A percentile compares a stretch with the other conserved stretches of the same genome.
Conservation (phyloP, 2,888 invertebrate genomes). For the Esperia sulphurella region DNA sequence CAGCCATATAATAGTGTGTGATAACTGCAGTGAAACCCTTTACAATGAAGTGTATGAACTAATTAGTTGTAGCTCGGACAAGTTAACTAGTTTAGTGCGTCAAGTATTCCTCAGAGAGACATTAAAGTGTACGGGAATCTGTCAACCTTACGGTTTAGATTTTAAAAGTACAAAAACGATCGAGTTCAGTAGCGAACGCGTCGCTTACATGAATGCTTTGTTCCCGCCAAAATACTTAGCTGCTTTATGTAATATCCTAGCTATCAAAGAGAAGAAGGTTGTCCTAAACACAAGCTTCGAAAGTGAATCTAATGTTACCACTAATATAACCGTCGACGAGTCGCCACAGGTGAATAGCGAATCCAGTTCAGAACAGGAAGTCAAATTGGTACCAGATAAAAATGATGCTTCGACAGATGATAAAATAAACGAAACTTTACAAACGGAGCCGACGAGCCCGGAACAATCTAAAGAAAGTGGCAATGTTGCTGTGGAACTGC, state of each 20-base stretch:
- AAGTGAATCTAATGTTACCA: constrained; percentile 68
- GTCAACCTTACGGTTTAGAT: constrained; percentile 81
- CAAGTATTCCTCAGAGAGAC: constrained; percentile 81
- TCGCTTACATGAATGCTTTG: constrained; percentile 81
- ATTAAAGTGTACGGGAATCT: constrained; percentile 80
- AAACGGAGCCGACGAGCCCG: constrained; percentile 35
- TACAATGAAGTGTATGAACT: constrained; percentile 86
- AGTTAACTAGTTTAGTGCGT: constrained; percentile 80
- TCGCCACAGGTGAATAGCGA: constrained; percentile 50
- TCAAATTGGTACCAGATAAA: constrained; percentile 53
- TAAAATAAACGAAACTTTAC: constrained; percentile 49
- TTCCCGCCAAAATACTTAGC: constrained; percentile 84
- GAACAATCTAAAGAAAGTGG: constrained; percentile 41
- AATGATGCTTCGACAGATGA: constrained; percentile 49
- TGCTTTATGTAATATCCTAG: constrained; percentile 88
- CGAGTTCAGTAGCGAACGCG: constrained; percentile 68
- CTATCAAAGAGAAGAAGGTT: constrained; percentile 82
- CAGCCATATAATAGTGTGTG: constrained; percentile 85
- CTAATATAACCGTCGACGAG: constrained; percentile 64
- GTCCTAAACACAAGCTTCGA: constrained; percentile 82
- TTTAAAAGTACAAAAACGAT: constrained; percentile 78
- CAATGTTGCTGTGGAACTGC: constrained; percentile 40
- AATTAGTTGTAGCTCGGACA: constrained; percentile 83
- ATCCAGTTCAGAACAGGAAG: constrained; percentile 53
- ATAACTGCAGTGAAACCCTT: constrained; percentile 85